Evolutionary conservation across 2,797 vertebrate species (phyloP), one percentile per base, ranked within the genome.

Genomic region (Anguilla marmorata): DNA sequence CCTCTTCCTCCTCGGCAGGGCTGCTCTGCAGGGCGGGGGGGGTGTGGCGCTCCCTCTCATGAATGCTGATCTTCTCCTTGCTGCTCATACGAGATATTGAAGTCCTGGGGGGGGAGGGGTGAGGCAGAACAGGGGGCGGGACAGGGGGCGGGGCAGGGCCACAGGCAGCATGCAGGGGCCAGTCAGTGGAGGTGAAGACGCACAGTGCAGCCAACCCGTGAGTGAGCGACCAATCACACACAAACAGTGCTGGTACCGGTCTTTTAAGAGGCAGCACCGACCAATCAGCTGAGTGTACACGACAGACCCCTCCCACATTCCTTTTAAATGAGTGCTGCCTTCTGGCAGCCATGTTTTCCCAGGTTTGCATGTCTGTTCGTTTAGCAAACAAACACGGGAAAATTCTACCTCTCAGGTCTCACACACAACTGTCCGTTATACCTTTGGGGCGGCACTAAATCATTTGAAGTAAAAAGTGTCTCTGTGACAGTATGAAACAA

Each of bases 61-160:
- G 97, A 86, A 97, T 94, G 88, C 95, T 96, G 90, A 97, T 96
- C 92, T 97, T 97, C 91, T 97, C 97, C 90, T 95, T 96, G 91
- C 97, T 97, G 95, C 97, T 97, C 96, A 97, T 96, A 94, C 97
- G 97, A 95, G 96, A 97, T 94, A 97, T 97, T 94, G 97, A 97
- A 92, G 96, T 97, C 96, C 97, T 97, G 95, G 92, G 92, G 93
- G 92, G 93, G 90, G 76, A 91, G 94, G 93, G 92, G 90, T 90
- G 91, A 90, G 89, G 91, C 92, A 90, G 90, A 19, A 58, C 56
- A 19, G 56, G 63, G 63, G 63, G 63, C 24, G 24, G 24, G 63
- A 3, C 21, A 92, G 93, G 92, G 93, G 90, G 76, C 92, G 93
- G 93, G 93, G 90, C 90, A 90, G 91, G 89, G 93, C 91, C 88